Evolutionary conservation across 2,113 vertebrate species (phyloP).

Genomic region (Leptobrachium ailaonicum): DNA sequence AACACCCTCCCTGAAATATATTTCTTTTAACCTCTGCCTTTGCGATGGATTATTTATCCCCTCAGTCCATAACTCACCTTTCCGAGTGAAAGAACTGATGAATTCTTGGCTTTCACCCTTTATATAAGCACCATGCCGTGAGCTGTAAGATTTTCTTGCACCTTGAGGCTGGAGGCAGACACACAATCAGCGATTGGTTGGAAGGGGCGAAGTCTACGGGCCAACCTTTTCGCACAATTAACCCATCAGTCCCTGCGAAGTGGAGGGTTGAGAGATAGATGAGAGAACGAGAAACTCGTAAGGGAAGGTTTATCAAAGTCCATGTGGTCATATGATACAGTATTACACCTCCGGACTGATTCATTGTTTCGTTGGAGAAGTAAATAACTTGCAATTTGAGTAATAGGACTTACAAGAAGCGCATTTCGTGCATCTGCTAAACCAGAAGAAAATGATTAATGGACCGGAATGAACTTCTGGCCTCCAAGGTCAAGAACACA

Average conservation of each 20-base stretch:
- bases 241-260: constrained; percentile 11
- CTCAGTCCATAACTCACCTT: constrained; percentile 11
- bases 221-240: constrained; percentile 14
- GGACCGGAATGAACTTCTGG: too few relatives aligned
- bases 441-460: too few relatives aligned
- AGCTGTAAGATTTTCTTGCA: constrained; percentile 32
- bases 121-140: constrained; percentile 23
- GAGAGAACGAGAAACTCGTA: neutral
- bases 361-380: neutral
- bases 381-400: neutral
- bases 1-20: too few relatives aligned
- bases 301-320: neutral
- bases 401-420: neutral
- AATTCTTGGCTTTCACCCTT: neutral
- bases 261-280: constrained; percentile 4
- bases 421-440: too few relatives aligned
- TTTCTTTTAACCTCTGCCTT: too few relatives aligned
- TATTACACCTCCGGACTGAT: neutral
- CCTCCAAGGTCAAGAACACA: too few relatives aligned
- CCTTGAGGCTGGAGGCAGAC: constrained; percentile 41
- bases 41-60: too few relatives aligned
- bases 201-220: constrained; percentile 44
- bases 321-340: neutral
- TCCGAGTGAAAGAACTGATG: neutral
- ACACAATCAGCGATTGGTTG: constrained; percentile 30